These are phyloP conservation scores for Picus viridis DNA, from an alignment of 2,797 vertebrate species.

Conservation along the genomic window DNA sequence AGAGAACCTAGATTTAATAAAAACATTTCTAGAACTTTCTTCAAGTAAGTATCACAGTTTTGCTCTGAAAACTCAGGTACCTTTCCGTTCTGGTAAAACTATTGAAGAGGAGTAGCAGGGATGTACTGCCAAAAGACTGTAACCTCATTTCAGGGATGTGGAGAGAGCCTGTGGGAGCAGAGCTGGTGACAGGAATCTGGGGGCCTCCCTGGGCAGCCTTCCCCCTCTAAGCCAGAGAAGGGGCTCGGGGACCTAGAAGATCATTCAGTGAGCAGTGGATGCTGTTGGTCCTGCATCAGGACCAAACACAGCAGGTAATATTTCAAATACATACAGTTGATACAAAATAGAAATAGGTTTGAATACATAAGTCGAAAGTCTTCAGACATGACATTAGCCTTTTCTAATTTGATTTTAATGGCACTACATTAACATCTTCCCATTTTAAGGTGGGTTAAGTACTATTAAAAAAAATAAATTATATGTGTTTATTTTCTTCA, in stretches of 20 bases:
- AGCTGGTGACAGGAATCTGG: neutral
- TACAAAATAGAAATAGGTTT: neutral
- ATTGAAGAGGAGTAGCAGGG: neutral
- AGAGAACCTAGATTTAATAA: neutral
- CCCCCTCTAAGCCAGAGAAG: neutral
- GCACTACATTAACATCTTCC: neutral
- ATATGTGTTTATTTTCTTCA: neutral
- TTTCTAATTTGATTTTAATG: neutral
- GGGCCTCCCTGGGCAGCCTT: neutral
- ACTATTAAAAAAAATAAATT: neutral
- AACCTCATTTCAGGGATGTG: neutral
- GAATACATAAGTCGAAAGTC: neutral
- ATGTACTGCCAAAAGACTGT: neutral
- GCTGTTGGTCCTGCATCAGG: neutral
- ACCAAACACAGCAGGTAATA: accelerated
- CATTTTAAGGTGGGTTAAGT: neutral
- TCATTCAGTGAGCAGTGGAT: neutral
- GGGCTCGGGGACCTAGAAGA: neutral
- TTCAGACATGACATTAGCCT: neutral
- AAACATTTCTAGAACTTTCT: constrained; percentile 11
- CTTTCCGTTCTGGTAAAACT: constrained; percentile 34
- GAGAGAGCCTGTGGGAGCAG: neutral
- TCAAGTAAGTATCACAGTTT: neutral
- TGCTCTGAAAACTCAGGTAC: constrained; percentile 3
- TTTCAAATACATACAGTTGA: neutral